These are phyloP conservation scores for Cryptomyrus ogoouensis DNA, from an alignment of 2,113 vertebrate species.

Conservation along the genomic window DNA sequence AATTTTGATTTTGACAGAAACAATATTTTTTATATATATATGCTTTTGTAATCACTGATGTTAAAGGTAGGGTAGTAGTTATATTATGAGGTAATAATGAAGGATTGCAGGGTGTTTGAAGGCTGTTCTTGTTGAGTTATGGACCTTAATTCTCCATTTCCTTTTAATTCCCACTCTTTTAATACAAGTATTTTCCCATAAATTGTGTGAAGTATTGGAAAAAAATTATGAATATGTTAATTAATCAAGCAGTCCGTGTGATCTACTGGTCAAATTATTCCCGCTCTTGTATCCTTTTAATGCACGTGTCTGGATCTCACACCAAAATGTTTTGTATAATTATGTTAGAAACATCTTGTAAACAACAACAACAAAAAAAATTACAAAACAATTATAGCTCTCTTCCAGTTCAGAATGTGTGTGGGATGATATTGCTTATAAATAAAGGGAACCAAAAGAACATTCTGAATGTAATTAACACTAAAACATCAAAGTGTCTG, in stretches of 20 bases:
- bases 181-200: conserved; percentile 25
- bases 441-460: conserved; percentile 49
- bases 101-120: conserved; percentile 20
- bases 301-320: conserved; percentile 44
- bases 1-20: conserved; percentile 20
- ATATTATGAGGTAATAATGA: not conserved
- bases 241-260: conserved; percentile 35
- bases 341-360: conserved; percentile 39
- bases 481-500: not conserved
- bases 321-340: conserved; percentile 33
- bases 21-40: conserved; percentile 15
- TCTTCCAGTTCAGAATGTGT: conserved; percentile 39
- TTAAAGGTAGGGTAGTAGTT: not conserved
- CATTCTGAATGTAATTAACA: not conserved
- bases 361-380: conserved; percentile 18
- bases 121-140: conserved; percentile 43
- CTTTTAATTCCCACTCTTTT: conserved; percentile 26
- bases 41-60: conserved; percentile 17
- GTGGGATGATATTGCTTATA: conserved; percentile 52
- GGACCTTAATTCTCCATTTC: conserved; percentile 32
- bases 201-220: conserved; percentile 33
- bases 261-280: conserved; percentile 41
- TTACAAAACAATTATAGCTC: conserved; percentile 45
- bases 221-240: conserved; percentile 43
- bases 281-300: conserved; percentile 46